Base-by-base conservation (phyloP, 2,888 invertebrate species). In the Subacronicta megacephala region DNA sequence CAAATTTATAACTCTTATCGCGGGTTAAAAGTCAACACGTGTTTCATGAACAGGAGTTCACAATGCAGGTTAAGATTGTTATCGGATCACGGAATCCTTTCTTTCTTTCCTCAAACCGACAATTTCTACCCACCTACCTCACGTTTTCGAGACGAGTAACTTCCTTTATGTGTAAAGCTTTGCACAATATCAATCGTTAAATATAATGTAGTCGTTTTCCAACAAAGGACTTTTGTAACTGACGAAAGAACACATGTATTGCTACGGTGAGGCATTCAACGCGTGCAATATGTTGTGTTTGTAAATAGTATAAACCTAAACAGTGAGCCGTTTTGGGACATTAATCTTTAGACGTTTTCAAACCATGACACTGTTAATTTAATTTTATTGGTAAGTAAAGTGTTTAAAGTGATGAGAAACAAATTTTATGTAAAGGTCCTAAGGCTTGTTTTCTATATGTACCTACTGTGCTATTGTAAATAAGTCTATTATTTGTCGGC, bases 11-110 rank as follows among this genome's bases (percentile, higher is more conserved):
- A 69, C 66, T 36, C 66, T 62, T 77, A 70, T 74, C 73, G 16
- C 47, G 54, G 81, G 78, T 77, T 76, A 81, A 64, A 74, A 71
- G 80, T 80, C 81, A 77, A 64, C 77, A 76, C 75, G 78, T 77
- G 77, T 77, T 71, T 70, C 69, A 74, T 72, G 55, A 57, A 68
- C 71, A 54, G 73, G 64, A 72, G 62, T 70, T 65, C 50, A 68
- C 61, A 75, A 69, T 66, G 55, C 61, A 52, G 68, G 54, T 62
- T 62, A 46, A 83, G 85, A 85, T 87, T 65, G 63, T 85, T 86
- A 77, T 87, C 87, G 62, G 62, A 78, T 83, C 87, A 87, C 85
- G 87, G 61, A 83, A 75, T 79, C 80, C 78, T 81, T 84, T 77
- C 78, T 82, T 85, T 80, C 69, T 82, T 85, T 80, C 69, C 75